Conservation (phyloP, 1,140 invertebrate genomes). For the Goniozus legneri region DNA sequence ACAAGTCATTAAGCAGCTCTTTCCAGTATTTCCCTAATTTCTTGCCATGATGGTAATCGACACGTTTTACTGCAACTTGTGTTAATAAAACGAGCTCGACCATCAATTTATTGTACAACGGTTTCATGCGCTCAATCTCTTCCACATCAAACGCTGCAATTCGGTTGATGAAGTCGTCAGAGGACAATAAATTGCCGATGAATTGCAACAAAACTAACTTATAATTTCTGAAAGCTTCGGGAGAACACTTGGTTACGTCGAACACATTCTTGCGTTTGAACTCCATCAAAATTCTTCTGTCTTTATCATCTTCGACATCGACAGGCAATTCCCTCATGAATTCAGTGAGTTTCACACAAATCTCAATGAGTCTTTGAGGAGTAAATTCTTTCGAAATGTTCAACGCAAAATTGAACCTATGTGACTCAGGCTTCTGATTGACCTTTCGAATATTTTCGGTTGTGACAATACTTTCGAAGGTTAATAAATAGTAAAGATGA, state of each 20-base stretch:
- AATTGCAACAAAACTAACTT: constrained; percentile 75
- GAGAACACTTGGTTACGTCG: constrained; percentile 61
- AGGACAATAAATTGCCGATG: constrained; percentile 65
- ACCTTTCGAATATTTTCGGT: constrained; percentile 40
- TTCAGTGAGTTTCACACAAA: constrained; percentile 63
- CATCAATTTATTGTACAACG: constrained; percentile 65
- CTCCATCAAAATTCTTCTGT: constrained; percentile 23
- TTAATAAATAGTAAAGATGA: constrained; percentile 71
- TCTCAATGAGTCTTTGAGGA: constrained; percentile 60
- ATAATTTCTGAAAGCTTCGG: constrained; percentile 76
- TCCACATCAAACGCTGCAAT: constrained; percentile 52
- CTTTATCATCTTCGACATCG: constrained; percentile 57
- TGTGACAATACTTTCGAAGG: constrained; percentile 66
- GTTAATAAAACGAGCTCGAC: constrained; percentile 67
- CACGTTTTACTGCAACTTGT: constrained; percentile 60
- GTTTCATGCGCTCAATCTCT: constrained; percentile 54
- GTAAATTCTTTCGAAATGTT: constrained; percentile 65
- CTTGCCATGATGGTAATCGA: constrained; percentile 53
- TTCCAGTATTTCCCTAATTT: constrained; percentile 75
- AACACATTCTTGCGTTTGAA: constrained; percentile 60
- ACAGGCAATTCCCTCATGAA: constrained; percentile 67
- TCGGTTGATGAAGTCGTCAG: constrained; percentile 66
- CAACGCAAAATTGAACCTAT: constrained; percentile 69
- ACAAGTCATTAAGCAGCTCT: constrained; percentile 70
- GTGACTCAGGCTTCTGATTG: constrained; percentile 34